phyloP scores from a whole-genome alignment of 2,888 invertebrate species.

The Eristalis arbustorum region DNA sequence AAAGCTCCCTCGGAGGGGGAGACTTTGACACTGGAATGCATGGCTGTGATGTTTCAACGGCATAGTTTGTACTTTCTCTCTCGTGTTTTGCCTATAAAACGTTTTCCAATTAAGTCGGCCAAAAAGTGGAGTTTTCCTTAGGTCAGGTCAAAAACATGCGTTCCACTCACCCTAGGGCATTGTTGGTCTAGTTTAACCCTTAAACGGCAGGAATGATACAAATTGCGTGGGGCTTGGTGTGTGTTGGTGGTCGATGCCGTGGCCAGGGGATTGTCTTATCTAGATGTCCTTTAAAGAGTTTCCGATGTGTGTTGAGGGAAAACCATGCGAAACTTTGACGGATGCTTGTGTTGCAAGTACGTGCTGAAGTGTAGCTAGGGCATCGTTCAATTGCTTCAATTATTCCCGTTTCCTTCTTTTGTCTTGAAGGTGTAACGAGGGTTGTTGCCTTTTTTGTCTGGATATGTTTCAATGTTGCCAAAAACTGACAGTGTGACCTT shows the following conservation, averaged over 20 bases:
- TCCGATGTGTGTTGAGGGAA: background rate
- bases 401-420: background rate
- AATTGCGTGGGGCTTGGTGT: background rate
- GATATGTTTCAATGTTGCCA: background rate
- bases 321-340: background rate
- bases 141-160: conserved; percentile 68
- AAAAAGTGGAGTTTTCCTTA: conserved; percentile 44
- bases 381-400: background rate
- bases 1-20: conserved; percentile 8
- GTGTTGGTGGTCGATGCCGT: background rate
- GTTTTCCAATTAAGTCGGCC: conserved; percentile 48
- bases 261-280: background rate
- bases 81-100: conserved; percentile 7
- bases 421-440: background rate
- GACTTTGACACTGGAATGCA: conserved; percentile 16
- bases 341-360: background rate
- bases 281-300: background rate
- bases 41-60: conserved; percentile 3
- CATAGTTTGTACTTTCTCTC: background rate
- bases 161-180: conserved; percentile 44
- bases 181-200: conserved; percentile 63
- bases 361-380: background rate
- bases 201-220: background rate
- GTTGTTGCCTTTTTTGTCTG: too few relatives aligned
- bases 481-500: too few relatives aligned